A percentile compares a stretch with the other conserved stretches of the same genome.
Conservation (phyloP, 2,797 vertebrate genomes). For the Neosilurus hyrtlii region DNA sequence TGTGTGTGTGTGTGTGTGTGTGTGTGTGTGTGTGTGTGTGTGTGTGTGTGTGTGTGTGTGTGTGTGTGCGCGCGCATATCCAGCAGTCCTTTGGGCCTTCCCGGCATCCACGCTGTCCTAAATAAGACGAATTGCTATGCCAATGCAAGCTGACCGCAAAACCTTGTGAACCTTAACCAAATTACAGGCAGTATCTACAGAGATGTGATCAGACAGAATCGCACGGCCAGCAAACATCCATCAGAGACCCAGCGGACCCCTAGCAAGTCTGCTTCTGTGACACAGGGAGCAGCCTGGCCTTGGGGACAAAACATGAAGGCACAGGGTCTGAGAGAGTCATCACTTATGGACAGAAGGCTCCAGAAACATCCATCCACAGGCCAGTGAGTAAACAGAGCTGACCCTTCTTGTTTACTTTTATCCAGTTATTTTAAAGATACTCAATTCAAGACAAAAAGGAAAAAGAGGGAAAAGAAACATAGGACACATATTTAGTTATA, state of each 20-base stretch:
- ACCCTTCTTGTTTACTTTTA: slow-evolving; percentile 14
- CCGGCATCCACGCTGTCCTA: slow-evolving; percentile 7
- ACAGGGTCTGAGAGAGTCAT: slow-evolving; percentile 7
- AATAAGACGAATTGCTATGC: slow-evolving; percentile 45
- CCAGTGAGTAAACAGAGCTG: not conserved
- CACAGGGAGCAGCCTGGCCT: slow-evolving; percentile 19
- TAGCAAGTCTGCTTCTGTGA: not conserved
- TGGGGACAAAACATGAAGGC: slow-evolving; percentile 1
- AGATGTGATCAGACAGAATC: slow-evolving; percentile 19
- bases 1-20: not conserved
- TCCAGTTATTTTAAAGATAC: not conserved
- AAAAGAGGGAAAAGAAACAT: not conserved
- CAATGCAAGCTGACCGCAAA: slow-evolving; percentile 27
- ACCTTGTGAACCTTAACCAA: slow-evolving; percentile 42
- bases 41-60: slow-evolving; percentile 11
- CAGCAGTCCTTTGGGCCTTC: slow-evolving; percentile 22
- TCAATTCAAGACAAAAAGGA: not conserved
- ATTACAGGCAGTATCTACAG: slow-evolving; percentile 30
- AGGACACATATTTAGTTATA: not conserved
- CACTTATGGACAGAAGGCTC: slow-evolving; percentile 5
- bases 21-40: slow-evolving; percentile 16
- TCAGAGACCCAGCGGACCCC: slow-evolving; percentile 17
- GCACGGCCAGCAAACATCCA: slow-evolving; percentile 13
- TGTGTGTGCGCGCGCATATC: not conserved
- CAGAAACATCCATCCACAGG: slow-evolving; percentile 18